These are phyloP conservation scores for Mus spicilegus DNA, from an alignment of 2,113 vertebrate species.

Conservation along the genomic window DNA sequence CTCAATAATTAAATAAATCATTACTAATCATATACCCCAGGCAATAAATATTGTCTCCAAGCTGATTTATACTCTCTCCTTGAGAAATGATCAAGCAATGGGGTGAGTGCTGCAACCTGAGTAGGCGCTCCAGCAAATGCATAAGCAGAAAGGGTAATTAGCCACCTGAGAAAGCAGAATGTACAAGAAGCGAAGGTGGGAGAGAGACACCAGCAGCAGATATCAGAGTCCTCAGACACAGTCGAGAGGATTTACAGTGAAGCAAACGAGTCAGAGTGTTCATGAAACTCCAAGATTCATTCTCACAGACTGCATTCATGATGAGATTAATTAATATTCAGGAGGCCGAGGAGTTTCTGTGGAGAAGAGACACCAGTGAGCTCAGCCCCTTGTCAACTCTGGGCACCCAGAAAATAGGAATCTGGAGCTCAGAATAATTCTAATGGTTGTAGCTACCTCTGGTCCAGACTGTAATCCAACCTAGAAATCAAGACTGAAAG, in stretches of 20 bases:
- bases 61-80: background rate
- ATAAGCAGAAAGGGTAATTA: background rate
- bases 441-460: background rate
- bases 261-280: background rate
- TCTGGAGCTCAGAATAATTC: background rate
- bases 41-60: conserved; percentile 30
- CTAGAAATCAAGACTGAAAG: conserved; percentile 20
- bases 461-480: background rate
- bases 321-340: background rate
- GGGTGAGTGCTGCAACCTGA: background rate
- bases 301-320: background rate
- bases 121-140: background rate
- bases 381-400: conserved; percentile 1
- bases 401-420: background rate
- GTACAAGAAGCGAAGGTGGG: background rate
- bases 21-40: background rate
- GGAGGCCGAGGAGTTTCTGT: background rate
- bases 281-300: background rate
- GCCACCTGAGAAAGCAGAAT: background rate
- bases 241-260: background rate
- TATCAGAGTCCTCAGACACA: background rate
- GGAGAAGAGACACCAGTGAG: background rate
- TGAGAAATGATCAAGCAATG: background rate
- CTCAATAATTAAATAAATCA: conserved; percentile 38
- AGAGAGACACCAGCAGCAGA: background rate